Evolutionary conservation across 2,113 vertebrate species (phyloP).

Genomic region (Menura novaehollandiae): DNA sequence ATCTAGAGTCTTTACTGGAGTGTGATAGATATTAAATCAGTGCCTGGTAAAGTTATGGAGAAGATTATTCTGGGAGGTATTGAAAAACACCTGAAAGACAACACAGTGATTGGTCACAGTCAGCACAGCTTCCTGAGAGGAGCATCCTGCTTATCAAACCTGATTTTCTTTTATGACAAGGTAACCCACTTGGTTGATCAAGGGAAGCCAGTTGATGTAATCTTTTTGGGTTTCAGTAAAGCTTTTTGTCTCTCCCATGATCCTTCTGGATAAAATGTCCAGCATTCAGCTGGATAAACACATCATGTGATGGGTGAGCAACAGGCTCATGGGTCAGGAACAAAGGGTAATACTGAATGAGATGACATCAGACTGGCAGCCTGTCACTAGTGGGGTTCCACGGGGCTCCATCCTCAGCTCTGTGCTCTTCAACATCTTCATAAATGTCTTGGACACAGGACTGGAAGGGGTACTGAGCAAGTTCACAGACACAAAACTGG

Average conservation of each 20-base stretch:
- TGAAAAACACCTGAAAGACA: background rate
- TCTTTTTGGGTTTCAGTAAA: background rate
- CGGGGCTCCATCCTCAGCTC: background rate
- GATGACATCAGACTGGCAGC: no score
- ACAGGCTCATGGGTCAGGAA: background rate
- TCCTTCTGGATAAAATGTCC: background rate
- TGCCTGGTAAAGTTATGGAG: background rate
- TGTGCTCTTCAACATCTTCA: background rate
- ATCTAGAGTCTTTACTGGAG: background rate
- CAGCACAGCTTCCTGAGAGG: background rate
- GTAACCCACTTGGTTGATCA: background rate
- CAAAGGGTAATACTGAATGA: no score
- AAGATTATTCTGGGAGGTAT: background rate
- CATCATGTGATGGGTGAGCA: background rate
- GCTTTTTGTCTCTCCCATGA: rapidly evolving
- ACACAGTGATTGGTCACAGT: background rate
- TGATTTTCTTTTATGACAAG: background rate
- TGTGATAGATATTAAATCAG: background rate
- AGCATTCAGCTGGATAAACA: background rate
- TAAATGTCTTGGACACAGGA: background rate
- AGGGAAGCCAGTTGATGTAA: background rate
- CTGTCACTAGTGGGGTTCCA: background rate
- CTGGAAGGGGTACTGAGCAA: background rate
- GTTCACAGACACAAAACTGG: background rate
- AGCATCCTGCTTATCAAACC: background rate